Evolutionary conservation across 1,140 invertebrate species (phyloP).

Genomic region (Euura saliciscinereae): DNA sequence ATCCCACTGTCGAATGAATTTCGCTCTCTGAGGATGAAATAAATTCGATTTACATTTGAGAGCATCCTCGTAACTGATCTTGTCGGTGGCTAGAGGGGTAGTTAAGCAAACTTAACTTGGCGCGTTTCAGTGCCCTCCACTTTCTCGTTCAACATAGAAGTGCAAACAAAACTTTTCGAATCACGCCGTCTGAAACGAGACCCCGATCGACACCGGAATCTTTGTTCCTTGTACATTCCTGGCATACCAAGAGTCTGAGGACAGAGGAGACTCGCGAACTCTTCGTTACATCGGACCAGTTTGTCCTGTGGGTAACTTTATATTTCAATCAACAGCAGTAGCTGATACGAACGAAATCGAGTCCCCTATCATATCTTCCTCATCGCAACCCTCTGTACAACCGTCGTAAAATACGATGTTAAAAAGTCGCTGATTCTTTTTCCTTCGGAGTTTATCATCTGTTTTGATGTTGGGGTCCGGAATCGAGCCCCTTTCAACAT

Average conservation of each 20-base stretch:
- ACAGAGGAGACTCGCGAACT: no score
- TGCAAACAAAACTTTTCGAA: neutral
- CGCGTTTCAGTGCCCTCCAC: neutral
- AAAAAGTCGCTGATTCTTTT: no score
- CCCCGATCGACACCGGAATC: neutral
- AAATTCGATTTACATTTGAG: neutral
- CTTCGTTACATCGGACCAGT: no score
- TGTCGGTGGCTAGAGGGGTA: neutral
- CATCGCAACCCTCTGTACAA: no score
- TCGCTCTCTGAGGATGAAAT: neutral
- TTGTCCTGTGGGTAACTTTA: no score
- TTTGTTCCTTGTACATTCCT: neutral
- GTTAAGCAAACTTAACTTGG: neutral
- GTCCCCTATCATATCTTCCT: no score
- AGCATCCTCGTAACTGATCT: neutral
- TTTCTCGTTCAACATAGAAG: neutral
- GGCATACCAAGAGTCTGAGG: neutral
- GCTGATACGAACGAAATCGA: no score
- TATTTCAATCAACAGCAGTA: no score
- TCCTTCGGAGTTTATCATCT: no score
- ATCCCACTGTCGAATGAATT: neutral
- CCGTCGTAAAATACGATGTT: no score
- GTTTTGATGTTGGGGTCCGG: no score
- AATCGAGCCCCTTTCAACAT: no score
- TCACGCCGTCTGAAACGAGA: neutral